A percentile compares a stretch with the other conserved stretches of the same genome.
These are phyloP conservation scores for Hetaerina titia DNA, from an alignment of 2,888 invertebrate genomes.

Conservation along the genomic window DNA sequence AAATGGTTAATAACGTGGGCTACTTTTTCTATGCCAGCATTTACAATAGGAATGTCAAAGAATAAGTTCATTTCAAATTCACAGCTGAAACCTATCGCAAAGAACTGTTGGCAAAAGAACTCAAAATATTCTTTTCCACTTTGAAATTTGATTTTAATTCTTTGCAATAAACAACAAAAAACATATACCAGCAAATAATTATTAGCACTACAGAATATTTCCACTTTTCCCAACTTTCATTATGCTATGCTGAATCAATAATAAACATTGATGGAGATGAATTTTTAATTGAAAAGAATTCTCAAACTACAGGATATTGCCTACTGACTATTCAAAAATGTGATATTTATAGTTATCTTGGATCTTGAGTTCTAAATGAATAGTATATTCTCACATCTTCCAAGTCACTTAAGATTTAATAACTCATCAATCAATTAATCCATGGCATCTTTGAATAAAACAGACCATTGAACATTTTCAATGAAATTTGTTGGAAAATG, in stretches of 20 bases:
- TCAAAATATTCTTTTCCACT: not conserved
- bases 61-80: not conserved
- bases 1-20: not conserved
- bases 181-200: not conserved
- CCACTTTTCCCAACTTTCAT: not conserved
- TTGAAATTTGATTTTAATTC: not conserved
- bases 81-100: not conserved
- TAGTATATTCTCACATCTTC: not conserved
- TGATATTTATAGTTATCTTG: not conserved
- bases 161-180: not conserved
- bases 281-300: not conserved
- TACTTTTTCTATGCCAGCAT: not conserved
- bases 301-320: not conserved
- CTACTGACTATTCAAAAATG: not conserved
- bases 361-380: not conserved
- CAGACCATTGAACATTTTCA: not conserved
- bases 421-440: not conserved
- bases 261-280: not conserved
- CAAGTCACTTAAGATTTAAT: not conserved
- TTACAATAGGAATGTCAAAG: not conserved
- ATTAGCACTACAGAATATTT: not conserved
- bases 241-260: not conserved
- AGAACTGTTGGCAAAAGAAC: not conserved
- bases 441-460: not conserved
- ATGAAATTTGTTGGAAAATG: not conserved